A percentile compares a stretch with the other conserved stretches of the same genome.
Evolutionary conservation across 2,113 vertebrate genomes (phyloP).

Genomic region (Thalassoma bifasciatum): DNA sequence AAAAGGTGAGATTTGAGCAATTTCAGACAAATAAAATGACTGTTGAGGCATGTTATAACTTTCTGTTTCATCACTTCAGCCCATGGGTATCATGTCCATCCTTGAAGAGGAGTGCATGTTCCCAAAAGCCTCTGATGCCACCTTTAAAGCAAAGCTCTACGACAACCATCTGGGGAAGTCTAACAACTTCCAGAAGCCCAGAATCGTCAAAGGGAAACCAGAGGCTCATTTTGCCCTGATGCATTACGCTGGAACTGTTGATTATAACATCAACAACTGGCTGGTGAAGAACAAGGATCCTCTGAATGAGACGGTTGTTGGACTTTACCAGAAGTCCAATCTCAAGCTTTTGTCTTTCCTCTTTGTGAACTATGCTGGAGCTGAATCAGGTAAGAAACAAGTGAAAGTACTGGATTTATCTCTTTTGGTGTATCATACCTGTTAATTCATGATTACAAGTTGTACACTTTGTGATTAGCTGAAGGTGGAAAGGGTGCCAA

Average conservation of each 20-base stretch:
- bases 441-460: no score
- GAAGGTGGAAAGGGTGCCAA: no score
- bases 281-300: conserved; percentile 78
- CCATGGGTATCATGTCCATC: conserved; percentile 87
- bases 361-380: no score
- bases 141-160: conserved; percentile 78
- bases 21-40: no score
- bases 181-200: conserved; percentile 87
- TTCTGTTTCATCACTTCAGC: conserved; percentile 49
- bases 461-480: no score
- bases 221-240: conserved; percentile 91
- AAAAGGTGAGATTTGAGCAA: conserved; percentile 80
- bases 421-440: no score
- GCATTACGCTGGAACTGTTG: conserved; percentile 90
- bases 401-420: no score
- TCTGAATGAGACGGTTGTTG: conserved; percentile 77
- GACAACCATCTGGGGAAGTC: conserved; percentile 77
- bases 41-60: no score
- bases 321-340: conserved; percentile 76
- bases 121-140: conserved; percentile 77
- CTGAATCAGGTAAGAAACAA: no score
- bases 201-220: conserved; percentile 85
- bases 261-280: conserved; percentile 85
- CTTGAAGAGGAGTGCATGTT: conserved; percentile 87
- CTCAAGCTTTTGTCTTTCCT: conserved; percentile 67